A percentile compares a stretch with the other conserved stretches of the same genome.
Conservation (phyloP, 2,888 invertebrate genomes). For the Sinodicranocentrus sp. region DNA sequence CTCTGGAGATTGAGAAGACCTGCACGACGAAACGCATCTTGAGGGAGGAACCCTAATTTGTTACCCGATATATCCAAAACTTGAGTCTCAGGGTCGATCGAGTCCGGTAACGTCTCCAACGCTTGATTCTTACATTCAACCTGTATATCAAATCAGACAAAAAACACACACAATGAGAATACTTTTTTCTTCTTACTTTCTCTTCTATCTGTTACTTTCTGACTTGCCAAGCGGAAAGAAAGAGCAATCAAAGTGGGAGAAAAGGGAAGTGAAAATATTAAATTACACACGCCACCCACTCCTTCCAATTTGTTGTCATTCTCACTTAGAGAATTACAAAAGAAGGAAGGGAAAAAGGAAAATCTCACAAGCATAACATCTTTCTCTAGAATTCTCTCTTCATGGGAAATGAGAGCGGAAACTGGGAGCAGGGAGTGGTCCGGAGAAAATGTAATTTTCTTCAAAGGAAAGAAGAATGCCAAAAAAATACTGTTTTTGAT, state of each 20-base stretch:
- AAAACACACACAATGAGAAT: constrained; percentile 7
- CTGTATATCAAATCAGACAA: constrained; percentile 69
- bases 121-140: constrained; percentile 91
- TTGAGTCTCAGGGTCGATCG: constrained; percentile 92
- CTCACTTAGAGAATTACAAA: no score
- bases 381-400: background rate
- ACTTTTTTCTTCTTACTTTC: background rate
- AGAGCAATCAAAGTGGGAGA: background rate
- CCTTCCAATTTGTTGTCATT: background rate
- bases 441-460: no score
- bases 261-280: constrained; percentile 11
- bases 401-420: background rate
- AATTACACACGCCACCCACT: constrained; percentile 15
- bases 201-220: background rate
- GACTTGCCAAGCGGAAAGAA: background rate
- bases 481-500: background rate
- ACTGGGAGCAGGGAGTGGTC: no score
- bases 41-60: constrained; percentile 89
- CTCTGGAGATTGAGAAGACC: constrained; percentile 92
- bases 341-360: no score
- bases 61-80: constrained; percentile 94
- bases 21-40: constrained; percentile 89
- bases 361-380: background rate
- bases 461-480: background rate
- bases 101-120: constrained; percentile 90